These are phyloP conservation scores for Prolemur simus DNA, from an alignment of 2,113 vertebrate species.

Conservation along the genomic window DNA sequence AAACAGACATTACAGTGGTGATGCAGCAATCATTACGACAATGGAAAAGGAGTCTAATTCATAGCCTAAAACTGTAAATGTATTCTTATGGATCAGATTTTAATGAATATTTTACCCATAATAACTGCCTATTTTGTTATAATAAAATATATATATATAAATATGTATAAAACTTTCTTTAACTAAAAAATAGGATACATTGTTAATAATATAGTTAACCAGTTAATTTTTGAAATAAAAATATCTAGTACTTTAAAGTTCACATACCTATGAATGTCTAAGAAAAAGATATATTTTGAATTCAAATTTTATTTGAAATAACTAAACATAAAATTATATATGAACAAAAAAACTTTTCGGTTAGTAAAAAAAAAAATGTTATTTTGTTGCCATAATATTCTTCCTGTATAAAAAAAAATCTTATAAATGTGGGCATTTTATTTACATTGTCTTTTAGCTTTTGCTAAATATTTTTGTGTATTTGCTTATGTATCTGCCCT, in stretches of 20 bases:
- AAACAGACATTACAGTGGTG: slow-evolving; percentile 72
- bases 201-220: not conserved
- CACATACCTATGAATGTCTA: not conserved
- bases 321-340: not conserved
- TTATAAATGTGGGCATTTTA: not conserved
- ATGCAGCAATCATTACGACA: slow-evolving; percentile 73
- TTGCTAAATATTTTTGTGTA: not conserved
- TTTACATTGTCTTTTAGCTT: not conserved
- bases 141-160: slow-evolving; percentile 84
- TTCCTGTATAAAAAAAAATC: not conserved
- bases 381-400: not conserved
- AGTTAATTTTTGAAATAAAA: not conserved
- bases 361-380: not conserved
- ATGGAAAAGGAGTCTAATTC: slow-evolving; percentile 83
- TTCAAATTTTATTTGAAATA: not conserved
- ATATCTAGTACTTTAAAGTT: not conserved
- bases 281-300: not conserved
- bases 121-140: slow-evolving; percentile 99
- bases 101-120: slow-evolving; percentile 96
- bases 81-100: slow-evolving; percentile 91
- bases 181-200: slow-evolving; percentile 72
- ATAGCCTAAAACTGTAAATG: slow-evolving; percentile 87
- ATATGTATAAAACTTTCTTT: slow-evolving; percentile 93
- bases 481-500: not conserved
- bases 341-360: not conserved